These are phyloP conservation scores for Metridium senile DNA, from an alignment of 92 coral and sea anemone species.

Conservation along the genomic window DNA sequence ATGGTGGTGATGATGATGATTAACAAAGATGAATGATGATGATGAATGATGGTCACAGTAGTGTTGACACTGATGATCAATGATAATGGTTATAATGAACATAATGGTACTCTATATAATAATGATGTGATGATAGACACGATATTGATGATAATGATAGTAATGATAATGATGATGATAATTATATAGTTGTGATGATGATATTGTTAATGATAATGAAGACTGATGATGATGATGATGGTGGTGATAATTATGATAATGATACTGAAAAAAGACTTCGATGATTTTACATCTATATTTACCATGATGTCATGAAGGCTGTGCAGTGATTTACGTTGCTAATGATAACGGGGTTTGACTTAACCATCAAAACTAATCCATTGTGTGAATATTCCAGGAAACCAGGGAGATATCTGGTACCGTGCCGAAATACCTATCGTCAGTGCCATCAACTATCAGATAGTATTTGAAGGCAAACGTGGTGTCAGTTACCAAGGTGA, in stretches of 20 bases:
- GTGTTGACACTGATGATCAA: background rate
- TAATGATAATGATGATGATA: background rate
- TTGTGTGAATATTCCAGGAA: too few relatives aligned
- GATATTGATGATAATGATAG: background rate
- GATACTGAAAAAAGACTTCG: too few relatives aligned
- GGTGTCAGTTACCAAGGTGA: slow-evolving; percentile 91
- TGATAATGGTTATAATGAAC: background rate
- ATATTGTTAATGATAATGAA: background rate
- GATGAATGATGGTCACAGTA: background rate
- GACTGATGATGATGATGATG: background rate
- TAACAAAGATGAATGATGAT: background rate
- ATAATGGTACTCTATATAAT: background rate
- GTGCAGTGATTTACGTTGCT: too few relatives aligned
- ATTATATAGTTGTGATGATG: background rate
- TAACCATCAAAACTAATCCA: too few relatives aligned
- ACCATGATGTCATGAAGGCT: too few relatives aligned
- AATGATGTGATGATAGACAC: background rate
- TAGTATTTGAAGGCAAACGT: slow-evolving; percentile 83
- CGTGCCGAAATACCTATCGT: slow-evolving; percentile 77
- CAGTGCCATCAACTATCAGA: slow-evolving; percentile 72
- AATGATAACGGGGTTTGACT: too few relatives aligned
- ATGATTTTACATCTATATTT: too few relatives aligned
- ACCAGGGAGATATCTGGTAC: slow-evolving; percentile 93
- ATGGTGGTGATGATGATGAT: background rate
- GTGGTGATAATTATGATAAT: background rate